Conservation (phyloP, 2,888 invertebrate species). For the Macrophya alboannulata region DNA sequence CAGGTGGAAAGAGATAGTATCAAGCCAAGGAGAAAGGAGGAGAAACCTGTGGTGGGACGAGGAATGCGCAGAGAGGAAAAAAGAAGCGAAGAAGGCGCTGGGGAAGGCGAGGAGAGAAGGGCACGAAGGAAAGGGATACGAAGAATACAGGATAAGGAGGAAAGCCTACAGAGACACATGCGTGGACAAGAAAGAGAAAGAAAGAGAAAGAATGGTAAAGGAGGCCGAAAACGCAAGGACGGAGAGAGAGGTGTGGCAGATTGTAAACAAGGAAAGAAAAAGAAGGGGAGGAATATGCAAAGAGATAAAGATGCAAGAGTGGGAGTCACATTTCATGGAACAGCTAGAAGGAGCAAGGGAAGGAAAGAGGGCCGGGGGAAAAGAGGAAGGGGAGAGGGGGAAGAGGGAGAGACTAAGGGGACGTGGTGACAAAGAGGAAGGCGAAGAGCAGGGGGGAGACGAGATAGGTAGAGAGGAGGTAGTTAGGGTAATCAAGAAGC, state of each 20-base stretch:
- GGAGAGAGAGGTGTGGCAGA: not conserved
- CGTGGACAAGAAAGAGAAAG: not conserved
- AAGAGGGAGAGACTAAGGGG: conserved; percentile 7
- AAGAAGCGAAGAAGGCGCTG: not conserved
- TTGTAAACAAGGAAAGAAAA: conserved; percentile 24
- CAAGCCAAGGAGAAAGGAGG: not conserved
- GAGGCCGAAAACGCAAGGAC: not conserved
- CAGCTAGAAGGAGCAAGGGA: no score
- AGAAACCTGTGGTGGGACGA: conserved; percentile 37
- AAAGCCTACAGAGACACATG: not conserved
- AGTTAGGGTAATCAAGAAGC: not conserved
- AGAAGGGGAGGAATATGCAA: not conserved
- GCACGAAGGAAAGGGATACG: no score
- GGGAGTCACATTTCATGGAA: no score
- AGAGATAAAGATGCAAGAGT: no score
- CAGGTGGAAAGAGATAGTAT: not conserved
- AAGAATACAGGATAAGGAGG: not conserved
- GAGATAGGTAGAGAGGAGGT: not conserved
- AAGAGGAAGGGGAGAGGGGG: not conserved
- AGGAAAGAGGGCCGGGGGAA: not conserved
- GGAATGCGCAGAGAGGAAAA: not conserved
- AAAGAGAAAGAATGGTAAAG: not conserved
- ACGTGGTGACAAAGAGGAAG: conserved; percentile 43
- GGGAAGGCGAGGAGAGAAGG: not conserved
- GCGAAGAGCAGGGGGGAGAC: not conserved